phyloP scores from a whole-genome alignment of 1,140 invertebrate species.

The Drosophila pruinosa region DNA sequence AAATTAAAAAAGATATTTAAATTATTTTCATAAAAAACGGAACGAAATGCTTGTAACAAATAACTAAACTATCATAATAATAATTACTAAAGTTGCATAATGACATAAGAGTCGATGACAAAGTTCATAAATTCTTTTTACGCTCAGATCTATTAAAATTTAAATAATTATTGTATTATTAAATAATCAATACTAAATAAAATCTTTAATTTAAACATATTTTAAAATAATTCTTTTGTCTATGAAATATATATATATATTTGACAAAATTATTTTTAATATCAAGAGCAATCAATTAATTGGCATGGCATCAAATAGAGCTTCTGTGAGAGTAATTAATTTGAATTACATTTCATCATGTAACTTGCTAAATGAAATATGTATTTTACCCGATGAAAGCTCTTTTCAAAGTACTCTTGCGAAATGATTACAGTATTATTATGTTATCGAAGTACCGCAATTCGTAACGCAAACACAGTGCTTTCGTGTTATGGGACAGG shows the following conservation, averaged over 20 bases:
- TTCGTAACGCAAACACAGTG: conserved; percentile 7
- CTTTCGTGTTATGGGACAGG: conserved; percentile 57
- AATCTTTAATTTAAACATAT: too few relatives aligned
- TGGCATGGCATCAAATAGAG: too few relatives aligned
- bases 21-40: not conserved
- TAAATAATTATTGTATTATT: too few relatives aligned
- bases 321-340: too few relatives aligned
- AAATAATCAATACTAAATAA: too few relatives aligned
- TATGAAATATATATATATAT: too few relatives aligned
- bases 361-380: not conserved
- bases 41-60: not conserved
- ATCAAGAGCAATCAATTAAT: too few relatives aligned
- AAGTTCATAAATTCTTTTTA: too few relatives aligned
- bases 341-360: not conserved
- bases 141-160: too few relatives aligned
- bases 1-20: not conserved
- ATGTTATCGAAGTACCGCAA: conserved; percentile 9
- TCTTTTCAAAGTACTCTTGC: not conserved
- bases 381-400: not conserved
- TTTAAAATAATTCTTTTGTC: too few relatives aligned
- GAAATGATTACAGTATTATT: conserved; percentile 19
- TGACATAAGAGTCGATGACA: not conserved
- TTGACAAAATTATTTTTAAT: not conserved
- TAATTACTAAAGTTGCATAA: not conserved
- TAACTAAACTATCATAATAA: not conserved